Evolutionary conservation across 2,113 vertebrate species (phyloP).

Genomic region (Charina bottae): DNA sequence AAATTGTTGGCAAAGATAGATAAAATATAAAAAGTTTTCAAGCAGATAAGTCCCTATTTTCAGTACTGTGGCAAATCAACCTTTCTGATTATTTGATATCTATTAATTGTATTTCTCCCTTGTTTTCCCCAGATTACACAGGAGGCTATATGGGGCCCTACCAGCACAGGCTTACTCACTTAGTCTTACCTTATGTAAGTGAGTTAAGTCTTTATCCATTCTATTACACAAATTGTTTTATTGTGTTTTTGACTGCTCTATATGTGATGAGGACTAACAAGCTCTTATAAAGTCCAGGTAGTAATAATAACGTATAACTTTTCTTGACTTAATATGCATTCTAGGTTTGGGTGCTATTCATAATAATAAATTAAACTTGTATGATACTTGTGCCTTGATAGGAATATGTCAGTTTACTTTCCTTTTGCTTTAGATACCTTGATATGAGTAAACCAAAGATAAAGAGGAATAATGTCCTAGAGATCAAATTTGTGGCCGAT

Average conservation of each 20-base stretch:
- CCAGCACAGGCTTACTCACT: not conserved
- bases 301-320: not conserved
- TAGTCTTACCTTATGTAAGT: not conserved
- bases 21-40: not conserved
- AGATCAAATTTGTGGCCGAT: conserved; percentile 89
- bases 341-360: not conserved
- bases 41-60: not conserved
- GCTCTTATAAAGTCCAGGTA: not conserved
- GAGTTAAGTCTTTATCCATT: not conserved
- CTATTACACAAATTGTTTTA: not conserved
- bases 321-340: not conserved
- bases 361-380: not conserved
- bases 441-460: conserved; percentile 73
- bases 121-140: not conserved
- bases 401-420: not conserved
- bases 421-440: conserved; percentile 42
- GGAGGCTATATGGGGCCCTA: not conserved
- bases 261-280: not conserved
- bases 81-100: not conserved
- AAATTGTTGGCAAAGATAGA: not conserved
- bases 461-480: conserved; percentile 55
- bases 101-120: not conserved
- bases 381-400: not conserved
- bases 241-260: not conserved
- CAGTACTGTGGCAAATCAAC: not conserved